Conservation (phyloP, 1,140 invertebrate species). For the Pseudachorutes palmiensis region DNA sequence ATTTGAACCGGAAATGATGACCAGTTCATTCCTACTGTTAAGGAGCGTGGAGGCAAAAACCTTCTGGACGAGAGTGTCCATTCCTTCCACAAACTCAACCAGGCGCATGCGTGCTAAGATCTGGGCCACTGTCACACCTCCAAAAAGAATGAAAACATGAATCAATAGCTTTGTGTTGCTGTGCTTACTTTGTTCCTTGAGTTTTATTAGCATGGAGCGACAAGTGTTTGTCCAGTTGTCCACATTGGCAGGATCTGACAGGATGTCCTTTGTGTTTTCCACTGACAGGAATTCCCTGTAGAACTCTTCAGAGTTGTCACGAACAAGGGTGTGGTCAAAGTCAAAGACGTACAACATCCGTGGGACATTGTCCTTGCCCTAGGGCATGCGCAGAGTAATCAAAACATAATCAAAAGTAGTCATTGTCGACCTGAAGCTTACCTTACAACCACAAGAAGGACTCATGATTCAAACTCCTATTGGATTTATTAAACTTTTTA, state of each 20-base stretch:
- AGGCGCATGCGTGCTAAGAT: neutral
- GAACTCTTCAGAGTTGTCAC: conserved; percentile 32
- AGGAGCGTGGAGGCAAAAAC: conserved; percentile 15
- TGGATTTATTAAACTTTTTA: too few relatives aligned
- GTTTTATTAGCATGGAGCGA: conserved; percentile 23
- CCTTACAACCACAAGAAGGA: too few relatives aligned
- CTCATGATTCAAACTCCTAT: too few relatives aligned
- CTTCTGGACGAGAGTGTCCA: neutral
- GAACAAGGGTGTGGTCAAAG: conserved; percentile 28
- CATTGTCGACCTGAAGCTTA: too few relatives aligned
- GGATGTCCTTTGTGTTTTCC: conserved; percentile 21
- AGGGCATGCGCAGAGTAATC: neutral
- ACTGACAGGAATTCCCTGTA: conserved; percentile 25
- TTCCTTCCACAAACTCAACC: neutral
- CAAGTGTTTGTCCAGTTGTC: conserved; percentile 32
- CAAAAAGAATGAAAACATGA: neutral
- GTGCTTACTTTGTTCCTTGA: conserved; percentile 13
- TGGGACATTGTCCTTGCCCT: neutral
- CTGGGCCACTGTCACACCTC: neutral
- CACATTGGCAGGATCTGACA: conserved; percentile 15
- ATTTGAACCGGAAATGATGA: conserved; percentile 34
- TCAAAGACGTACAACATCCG: neutral
- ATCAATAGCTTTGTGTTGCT: conserved; percentile 8
- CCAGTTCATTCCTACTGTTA: neutral
- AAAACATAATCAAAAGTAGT: neutral